Percentiles rank a stretch among this genome's conserved stretches.
These are phyloP conservation scores for Pseudopleuronectes americanus DNA, from an alignment of 2,797 vertebrate species.

Conservation along the genomic window DNA sequence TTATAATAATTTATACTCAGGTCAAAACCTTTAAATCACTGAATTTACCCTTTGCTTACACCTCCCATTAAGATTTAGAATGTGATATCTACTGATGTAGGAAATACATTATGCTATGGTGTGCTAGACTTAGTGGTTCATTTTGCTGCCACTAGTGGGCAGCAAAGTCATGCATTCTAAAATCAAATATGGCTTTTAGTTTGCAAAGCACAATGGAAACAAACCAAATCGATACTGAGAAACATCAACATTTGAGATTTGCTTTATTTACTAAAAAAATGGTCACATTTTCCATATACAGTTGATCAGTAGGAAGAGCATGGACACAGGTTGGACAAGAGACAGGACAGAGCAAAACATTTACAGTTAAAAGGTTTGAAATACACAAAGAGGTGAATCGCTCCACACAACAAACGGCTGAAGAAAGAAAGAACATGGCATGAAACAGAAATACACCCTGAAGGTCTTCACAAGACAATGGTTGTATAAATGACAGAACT, in stretches of 20 bases:
- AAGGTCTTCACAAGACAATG: neutral
- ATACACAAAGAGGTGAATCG: conserved; percentile 29
- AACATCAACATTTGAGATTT: neutral
- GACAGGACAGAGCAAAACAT: conserved; percentile 4
- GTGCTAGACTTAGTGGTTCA: neutral
- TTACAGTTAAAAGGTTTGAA: conserved; percentile 7
- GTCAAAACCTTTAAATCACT: too few relatives aligned
- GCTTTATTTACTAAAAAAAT: conserved; percentile 68
- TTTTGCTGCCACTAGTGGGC: neutral
- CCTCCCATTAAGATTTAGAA: too few relatives aligned
- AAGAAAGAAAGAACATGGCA: neutral
- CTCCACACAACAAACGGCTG: neutral
- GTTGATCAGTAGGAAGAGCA: neutral
- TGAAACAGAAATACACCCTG: neutral
- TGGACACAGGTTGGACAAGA: neutral
- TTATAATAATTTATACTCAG: too few relatives aligned
- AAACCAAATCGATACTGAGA: neutral
- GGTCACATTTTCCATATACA: conserved; percentile 15
- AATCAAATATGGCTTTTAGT: neutral
- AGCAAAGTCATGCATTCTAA: neutral
- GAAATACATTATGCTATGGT: too few relatives aligned
- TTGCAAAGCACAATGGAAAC: neutral
- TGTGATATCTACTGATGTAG: too few relatives aligned
- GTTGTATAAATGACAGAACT: neutral
- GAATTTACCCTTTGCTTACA: too few relatives aligned